Base-by-base conservation (phyloP, 2,888 invertebrate species). In the Drosophila testacea region DNA sequence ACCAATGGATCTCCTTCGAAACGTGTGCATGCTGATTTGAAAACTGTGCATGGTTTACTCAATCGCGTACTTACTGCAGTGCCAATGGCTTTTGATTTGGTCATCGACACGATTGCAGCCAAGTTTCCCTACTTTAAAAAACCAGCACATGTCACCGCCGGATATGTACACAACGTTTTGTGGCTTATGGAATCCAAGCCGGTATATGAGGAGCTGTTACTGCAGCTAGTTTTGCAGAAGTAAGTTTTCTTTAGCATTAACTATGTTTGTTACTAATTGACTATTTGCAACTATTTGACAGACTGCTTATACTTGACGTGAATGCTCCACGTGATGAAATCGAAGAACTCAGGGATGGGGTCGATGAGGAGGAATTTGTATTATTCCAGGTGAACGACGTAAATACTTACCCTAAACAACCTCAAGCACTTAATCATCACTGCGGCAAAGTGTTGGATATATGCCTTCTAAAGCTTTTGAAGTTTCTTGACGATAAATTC, bases 111-210 rank as follows among this genome's bases (percentile, higher is more conserved):
- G 10, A 92, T 97, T 16, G 93, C 94, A 61, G 93, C 93, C 4
- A 93, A 94, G 51, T 98, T 96, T 92, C 98, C 98, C 0, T 98
- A 97, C 91, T 94, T 95, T 90, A 95, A 95, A 84, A 95, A 94
- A 63, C 93, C 95, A 0, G 93, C 95, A 4, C 95, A 95, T 83
- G 91, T 94, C 1, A 96, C 97, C 75, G 95, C 96, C 85, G 94
- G 95, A 10, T 98, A 96, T 91, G 91, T 97, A 16, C 94, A 95
- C 88, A 97, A 97, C 92, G 91, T 97, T 46, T 93, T 98, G 57
- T 95, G 95, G 94, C 94, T 97, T 77, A 93, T 95, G 67, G 94
- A 95, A 46, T 97, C 97, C 90, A 94, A 96, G 77, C 96, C 97
- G 0, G 93, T 94, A 0, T 93, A 96, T 56, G 94, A 95, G 54